A percentile compares a stretch with the other conserved stretches of the same genome.
phyloP scores from a whole-genome alignment of 2,888 invertebrate species.

The Xiphydria camelus region DNA sequence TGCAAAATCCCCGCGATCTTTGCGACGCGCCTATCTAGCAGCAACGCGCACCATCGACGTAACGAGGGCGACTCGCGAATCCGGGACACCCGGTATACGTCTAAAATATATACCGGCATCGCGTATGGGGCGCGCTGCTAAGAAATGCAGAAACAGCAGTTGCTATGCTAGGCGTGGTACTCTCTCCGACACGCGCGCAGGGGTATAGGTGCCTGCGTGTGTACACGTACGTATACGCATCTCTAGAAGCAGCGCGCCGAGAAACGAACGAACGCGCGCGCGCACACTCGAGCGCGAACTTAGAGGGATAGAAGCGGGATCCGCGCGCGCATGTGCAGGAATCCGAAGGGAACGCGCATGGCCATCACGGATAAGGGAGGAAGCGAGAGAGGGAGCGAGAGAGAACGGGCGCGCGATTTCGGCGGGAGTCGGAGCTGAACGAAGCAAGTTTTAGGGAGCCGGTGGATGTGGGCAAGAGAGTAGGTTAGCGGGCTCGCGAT shows the following conservation, averaged over 20 bases:
- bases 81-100: conserved; percentile 48
- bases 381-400: conserved; percentile 17
- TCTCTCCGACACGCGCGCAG: conserved; percentile 29
- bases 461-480: conserved; percentile 39
- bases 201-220: not conserved
- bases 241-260: conserved; percentile 2
- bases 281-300: conserved; percentile 15
- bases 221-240: conserved; percentile 6
- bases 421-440: conserved; percentile 32
- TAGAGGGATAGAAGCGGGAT: conserved; percentile 15
- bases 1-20: too few species aligned
- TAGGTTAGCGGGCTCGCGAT: conserved; percentile 54
- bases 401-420: conserved; percentile 7
- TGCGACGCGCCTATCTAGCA: too few species aligned
- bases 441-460: conserved; percentile 39
- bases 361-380: too few species aligned
- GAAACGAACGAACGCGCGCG: conserved; percentile 11
- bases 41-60: not conserved
- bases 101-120: conserved; percentile 44
- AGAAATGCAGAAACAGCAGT: conserved; percentile 57
- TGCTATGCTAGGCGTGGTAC: conserved; percentile 55
- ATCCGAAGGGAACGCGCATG: too few species aligned
- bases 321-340: conserved; percentile 16
- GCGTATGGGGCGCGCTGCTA: conserved; percentile 46
- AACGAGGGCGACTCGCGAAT: not conserved